Percentiles rank a stretch among this genome's conserved stretches.
Evolutionary conservation across 2,888 invertebrate species (phyloP).

Genomic region (Hipparchia semele): DNA sequence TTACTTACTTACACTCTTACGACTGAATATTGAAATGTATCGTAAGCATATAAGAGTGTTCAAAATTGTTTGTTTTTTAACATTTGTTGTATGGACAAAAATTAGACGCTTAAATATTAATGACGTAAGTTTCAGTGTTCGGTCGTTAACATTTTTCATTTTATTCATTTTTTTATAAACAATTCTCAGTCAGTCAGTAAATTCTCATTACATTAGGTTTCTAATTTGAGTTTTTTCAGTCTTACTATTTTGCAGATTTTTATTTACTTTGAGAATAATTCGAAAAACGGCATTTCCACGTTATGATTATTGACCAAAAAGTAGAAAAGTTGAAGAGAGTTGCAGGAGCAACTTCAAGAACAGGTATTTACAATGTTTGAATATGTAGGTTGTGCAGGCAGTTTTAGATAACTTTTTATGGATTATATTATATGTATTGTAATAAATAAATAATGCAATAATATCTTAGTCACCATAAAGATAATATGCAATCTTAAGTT

Average conservation of each 20-base stretch:
- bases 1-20: too few species aligned
- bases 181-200: too few species aligned
- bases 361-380: constrained; percentile 82
- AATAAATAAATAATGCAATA: constrained; percentile 15
- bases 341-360: constrained; percentile 81
- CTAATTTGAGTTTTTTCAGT: background rate
- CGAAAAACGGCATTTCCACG: constrained; percentile 63
- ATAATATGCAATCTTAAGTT: too few species aligned
- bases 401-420: constrained; percentile 62
- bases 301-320: constrained; percentile 81
- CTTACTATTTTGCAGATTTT: background rate
- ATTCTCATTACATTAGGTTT: background rate
- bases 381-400: constrained; percentile 76
- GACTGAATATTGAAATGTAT: too few species aligned
- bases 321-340: constrained; percentile 81
- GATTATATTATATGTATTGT: constrained; percentile 39
- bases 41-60: too few species aligned
- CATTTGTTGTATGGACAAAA: too few species aligned
- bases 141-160: too few species aligned
- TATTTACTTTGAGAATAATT: constrained; percentile 36
- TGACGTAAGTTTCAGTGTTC: too few species aligned
- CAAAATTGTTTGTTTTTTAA: too few species aligned
- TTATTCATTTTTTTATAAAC: too few species aligned
- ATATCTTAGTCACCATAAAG: background rate
- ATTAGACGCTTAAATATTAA: too few species aligned